Evolutionary conservation across 1,140 invertebrate genomes (phyloP), one percentile per base, ranked within the genome.

Genomic region (Leucophenga varia): DNA sequence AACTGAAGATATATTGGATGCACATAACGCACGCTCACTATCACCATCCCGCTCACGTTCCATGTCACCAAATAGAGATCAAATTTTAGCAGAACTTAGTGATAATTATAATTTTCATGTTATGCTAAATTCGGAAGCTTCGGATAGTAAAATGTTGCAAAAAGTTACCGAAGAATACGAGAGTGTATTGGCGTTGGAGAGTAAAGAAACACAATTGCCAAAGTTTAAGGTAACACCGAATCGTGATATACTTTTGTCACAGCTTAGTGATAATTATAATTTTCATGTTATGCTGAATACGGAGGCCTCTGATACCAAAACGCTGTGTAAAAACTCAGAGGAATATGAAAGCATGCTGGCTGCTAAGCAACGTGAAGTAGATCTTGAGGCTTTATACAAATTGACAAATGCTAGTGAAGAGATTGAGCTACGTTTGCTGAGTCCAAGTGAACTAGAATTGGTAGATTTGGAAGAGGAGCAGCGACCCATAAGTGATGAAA

Each of bases 231-330:
- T n/a, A n/a, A n/a, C n/a, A n/a, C n/a, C n/a, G n/a, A n/a, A n/a
- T n/a, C n/a, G n/a, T n/a, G n/a, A n/a, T n/a, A n/a, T n/a, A n/a
- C n/a, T n/a, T n/a, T n/a, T n/a, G 3, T 25, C 34, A 12, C 22
- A 38, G 5, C 13, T 18, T 2, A n/a, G 12, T 20, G 37, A 40
- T 5, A 32, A 43, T 9, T n/a, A 25, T 5, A 47, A 72, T 3
- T 65, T 72, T 28, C 64, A 72, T 19, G 22, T 57, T 9, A 54
- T 70, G 58, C 51, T 71, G 0, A 64, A 69, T 19, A 35, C 65
- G 13, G 65, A 69, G 17, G 57, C 57, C 8, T 57, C 52, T 12
- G 36, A 52, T 18, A 54, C 54, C 25, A 41, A 52, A 0, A 64
- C 61, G 7, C 40, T 64, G 0, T 41, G 41, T 2, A 61, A 57